phyloP scores from a whole-genome alignment of 1,140 invertebrate genomes.

The Samia ricini region DNA sequence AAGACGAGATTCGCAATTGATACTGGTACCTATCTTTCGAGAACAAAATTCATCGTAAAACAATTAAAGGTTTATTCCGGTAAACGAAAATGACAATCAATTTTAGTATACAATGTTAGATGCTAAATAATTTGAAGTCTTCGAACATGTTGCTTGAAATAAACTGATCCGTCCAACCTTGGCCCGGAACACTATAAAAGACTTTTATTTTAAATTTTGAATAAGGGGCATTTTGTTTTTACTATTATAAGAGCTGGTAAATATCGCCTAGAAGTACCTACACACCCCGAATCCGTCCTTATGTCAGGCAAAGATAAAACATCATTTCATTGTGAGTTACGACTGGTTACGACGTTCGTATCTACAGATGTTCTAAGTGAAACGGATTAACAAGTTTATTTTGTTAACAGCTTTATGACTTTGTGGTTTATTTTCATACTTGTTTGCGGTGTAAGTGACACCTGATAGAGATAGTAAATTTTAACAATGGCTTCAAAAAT shows the following conservation, averaged over 20 bases:
- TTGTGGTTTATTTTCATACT: constrained; percentile 61
- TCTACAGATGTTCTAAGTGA: constrained; percentile 58
- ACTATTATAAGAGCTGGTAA: background rate
- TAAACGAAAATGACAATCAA: no score
- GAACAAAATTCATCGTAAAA: no score
- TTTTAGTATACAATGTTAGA: no score
- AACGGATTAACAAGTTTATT: constrained; percentile 68
- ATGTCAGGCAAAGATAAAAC: constrained; percentile 39
- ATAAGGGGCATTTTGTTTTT: background rate
- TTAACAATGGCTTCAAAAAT: background rate
- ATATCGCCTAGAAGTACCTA: background rate
- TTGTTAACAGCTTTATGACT: constrained; percentile 67
- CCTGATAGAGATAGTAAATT: constrained; percentile 60
- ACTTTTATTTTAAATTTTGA: no score
- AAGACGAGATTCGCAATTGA: no score
- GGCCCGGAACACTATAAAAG: no score
- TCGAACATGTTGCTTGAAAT: no score
- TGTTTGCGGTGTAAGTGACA: constrained; percentile 57
- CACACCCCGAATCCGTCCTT: constrained; percentile 6
- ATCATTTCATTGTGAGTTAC: constrained; percentile 43
- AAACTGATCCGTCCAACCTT: no score
- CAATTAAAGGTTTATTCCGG: no score
- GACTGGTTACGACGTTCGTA: constrained; percentile 13
- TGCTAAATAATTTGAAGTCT: no score
- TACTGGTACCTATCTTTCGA: no score